Percentiles rank a stretch among this genome's conserved stretches.
These are phyloP conservation scores for Propsilocerus akamusi DNA, from an alignment of 1,140 invertebrate species.

Conservation along the genomic window DNA sequence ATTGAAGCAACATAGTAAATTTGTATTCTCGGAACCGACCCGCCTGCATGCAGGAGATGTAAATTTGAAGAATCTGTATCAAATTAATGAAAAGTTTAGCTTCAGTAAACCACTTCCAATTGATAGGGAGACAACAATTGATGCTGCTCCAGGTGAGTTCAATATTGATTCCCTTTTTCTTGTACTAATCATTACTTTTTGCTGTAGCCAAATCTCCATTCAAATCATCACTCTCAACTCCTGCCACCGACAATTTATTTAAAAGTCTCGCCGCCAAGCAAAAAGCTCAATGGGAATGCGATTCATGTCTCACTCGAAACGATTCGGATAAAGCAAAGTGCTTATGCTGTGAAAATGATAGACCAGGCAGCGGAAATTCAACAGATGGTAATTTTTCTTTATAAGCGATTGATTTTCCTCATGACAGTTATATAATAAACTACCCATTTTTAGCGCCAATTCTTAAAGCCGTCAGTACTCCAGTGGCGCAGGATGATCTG, in stretches of 20 bases:
- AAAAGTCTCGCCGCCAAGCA: slow-evolving; percentile 29
- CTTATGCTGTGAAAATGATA: slow-evolving; percentile 31
- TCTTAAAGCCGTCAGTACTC: slow-evolving; percentile 7
- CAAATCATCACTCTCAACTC: neutral
- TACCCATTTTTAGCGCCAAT: no score
- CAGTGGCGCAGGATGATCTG: neutral
- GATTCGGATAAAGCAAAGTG: slow-evolving; percentile 30
- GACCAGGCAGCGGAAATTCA: slow-evolving; percentile 25
- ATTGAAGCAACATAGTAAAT: neutral
- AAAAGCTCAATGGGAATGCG: slow-evolving; percentile 37
- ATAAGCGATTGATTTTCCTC: no score
- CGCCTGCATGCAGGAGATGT: neutral
- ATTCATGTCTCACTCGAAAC: slow-evolving; percentile 37
- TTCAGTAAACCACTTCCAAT: no score
- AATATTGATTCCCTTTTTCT: no score
- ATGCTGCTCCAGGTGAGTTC: no score
- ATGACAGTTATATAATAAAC: slow-evolving; percentile 7
- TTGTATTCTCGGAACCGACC: neutral
- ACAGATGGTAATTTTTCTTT: no score
- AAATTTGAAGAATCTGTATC: slow-evolving; percentile 11
- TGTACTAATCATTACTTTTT: no score
- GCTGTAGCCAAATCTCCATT: no score
- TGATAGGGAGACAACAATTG: no score
- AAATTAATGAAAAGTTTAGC: no score
- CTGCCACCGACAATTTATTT: neutral